A percentile compares a stretch with the other conserved stretches of the same genome.
Evolutionary conservation across 2,113 vertebrate genomes (phyloP).

Genomic region (Cyrtonyx montezumae): DNA sequence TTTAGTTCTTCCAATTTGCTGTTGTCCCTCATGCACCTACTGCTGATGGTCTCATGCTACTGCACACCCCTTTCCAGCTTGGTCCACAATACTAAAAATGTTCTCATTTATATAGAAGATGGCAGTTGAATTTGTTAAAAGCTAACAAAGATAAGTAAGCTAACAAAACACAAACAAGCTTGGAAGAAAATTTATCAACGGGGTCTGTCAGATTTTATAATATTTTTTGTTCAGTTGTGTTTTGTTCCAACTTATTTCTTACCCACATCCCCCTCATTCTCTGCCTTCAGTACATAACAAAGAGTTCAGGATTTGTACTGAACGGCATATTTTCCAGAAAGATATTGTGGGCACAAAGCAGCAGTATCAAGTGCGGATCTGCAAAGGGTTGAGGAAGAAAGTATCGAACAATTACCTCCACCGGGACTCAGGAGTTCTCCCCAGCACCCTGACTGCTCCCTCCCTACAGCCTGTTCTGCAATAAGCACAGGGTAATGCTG

Average conservation of each 20-base stretch:
- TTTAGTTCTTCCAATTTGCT: background rate
- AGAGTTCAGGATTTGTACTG: background rate
- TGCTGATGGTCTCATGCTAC: conserved; percentile 47
- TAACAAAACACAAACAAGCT: background rate
- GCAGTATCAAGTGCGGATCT: background rate
- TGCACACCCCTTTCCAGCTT: conserved; percentile 37
- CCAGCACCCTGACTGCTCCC: background rate
- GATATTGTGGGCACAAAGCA: accelerated
- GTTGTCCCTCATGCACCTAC: conserved; percentile 4
- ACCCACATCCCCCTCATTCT: background rate
- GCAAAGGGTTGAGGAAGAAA: background rate
- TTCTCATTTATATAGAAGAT: conserved; percentile 12
- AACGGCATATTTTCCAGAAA: background rate
- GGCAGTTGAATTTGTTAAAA: conserved; percentile 1
- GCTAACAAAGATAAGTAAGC: background rate
- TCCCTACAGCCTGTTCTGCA: background rate
- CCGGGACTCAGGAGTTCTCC: background rate
- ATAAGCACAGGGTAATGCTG: background rate
- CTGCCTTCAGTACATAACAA: background rate
- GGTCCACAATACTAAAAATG: background rate
- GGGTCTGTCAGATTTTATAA: background rate
- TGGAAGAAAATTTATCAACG: accelerated
- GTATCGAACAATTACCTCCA: background rate
- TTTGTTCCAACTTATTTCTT: background rate
- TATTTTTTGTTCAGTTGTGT: background rate